Base-by-base conservation (phyloP, 2,888 invertebrate genomes). In the Hirtodrosophila cameraria region DNA sequence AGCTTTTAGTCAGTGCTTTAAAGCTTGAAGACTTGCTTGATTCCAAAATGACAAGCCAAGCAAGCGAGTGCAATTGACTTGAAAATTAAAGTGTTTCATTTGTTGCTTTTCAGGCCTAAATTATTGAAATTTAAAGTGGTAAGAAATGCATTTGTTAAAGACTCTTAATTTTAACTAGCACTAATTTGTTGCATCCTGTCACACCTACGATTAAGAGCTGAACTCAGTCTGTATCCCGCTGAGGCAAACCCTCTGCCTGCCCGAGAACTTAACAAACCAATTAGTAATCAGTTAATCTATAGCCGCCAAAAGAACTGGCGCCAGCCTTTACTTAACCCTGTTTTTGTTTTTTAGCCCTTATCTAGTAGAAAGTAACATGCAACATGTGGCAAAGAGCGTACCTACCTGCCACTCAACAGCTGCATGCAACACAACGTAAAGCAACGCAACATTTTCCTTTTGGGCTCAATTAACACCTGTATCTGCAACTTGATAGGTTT, bases 261-360 rank as follows among this genome's bases (percentile, higher is more conserved):
- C 12, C 13, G 27, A 49, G 55, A 31, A 30, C 68, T 42, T 28
- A 31, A 49, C 63, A 46, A 59, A 62, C 61, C 75, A 80, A 80
- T 80, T 80, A 80, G 64, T 66, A 50, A 85, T 45, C 79, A 82
- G 66, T 80, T 85, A 75, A 86, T 85, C 79, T 48, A 36, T 12
- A 42, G 30, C 53, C 39, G 53, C 30, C n/a, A 35, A 12, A 25
- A 38, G 54, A 61, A 38, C 75, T 81, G 83, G 80, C 80, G 80
- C 80, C 79, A 68, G 53, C 69, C 68, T 48, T 58, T 42, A 48
- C 15, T 31, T 55, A 39, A 39, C 39, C 53, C 45, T 36, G 12
- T 52, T 50, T 23, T 3, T 30, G 23, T 31, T 12, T 28, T 49
- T 58, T 43, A 65, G 46, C 52, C 59, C 13, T n/a, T 61, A 52